Conservation (phyloP, 2,888 invertebrate species). For the Marasmarcha lunaedactyla region DNA sequence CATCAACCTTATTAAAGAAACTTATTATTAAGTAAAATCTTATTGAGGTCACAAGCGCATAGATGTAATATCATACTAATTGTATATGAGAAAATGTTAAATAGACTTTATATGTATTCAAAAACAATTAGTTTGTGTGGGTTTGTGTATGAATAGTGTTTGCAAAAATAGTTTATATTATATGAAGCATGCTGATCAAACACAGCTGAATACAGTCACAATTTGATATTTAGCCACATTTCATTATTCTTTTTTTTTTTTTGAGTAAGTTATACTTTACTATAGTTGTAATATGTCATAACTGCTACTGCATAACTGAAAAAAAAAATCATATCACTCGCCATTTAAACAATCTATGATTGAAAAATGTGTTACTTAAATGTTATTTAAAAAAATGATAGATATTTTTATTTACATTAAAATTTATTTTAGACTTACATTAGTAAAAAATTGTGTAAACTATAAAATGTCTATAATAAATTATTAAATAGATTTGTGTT, state of each 20-base stretch:
- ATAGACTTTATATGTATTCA: no score
- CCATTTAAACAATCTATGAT: conserved; percentile 59
- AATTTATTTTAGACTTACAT: conserved; percentile 50
- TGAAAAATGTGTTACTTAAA: conserved; percentile 37
- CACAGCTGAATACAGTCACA: no score
- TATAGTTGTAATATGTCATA: conserved; percentile 25
- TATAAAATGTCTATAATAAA: conserved; percentile 69
- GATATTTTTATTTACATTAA: conserved; percentile 36
- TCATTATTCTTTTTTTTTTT: neutral
- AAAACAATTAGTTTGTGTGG: no score
- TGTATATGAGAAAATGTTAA: no score
- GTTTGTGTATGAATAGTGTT: no score
- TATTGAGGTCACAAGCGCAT: no score
- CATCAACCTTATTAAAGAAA: no score
- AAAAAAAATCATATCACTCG: conserved; percentile 70
- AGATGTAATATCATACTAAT: no score
- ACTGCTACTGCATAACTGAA: conserved; percentile 24
- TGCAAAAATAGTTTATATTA: no score
- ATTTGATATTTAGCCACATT: neutral
- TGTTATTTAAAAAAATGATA: conserved; percentile 43
- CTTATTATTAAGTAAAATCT: no score
- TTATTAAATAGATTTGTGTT: conserved; percentile 54
- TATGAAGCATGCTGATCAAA: no score
- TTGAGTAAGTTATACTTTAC: conserved; percentile 3
- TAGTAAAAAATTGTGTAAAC: conserved; percentile 65